These are phyloP conservation scores for Tapirus terrestris DNA, from an alignment of 2,113 vertebrate genomes.

Conservation along the genomic window DNA sequence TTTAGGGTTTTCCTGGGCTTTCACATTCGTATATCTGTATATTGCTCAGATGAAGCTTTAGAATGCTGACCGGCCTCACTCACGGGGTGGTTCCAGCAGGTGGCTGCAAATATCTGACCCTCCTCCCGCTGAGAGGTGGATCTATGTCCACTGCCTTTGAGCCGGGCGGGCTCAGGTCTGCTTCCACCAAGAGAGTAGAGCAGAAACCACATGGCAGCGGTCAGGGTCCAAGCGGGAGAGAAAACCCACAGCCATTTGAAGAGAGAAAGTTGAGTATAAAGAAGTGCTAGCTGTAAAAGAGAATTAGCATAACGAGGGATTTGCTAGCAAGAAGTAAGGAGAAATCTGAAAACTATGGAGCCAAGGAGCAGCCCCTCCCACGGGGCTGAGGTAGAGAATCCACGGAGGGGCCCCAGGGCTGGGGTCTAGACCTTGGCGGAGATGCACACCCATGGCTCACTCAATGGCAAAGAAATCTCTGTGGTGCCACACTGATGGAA, in stretches of 20 bases:
- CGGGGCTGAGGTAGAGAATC: rapidly evolving
- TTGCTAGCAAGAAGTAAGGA: neutral
- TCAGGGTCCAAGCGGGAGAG: neutral
- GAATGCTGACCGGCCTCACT: neutral
- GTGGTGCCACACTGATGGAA: neutral
- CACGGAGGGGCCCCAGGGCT: rapidly evolving
- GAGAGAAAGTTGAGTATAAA: rapidly evolving
- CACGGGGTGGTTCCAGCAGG: neutral
- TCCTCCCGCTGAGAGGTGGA: neutral
- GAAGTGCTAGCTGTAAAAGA: too few relatives aligned
- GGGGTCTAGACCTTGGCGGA: rapidly evolving
- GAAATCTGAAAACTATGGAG: rapidly evolving
- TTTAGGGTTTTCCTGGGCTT: neutral
- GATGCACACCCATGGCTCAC: neutral
- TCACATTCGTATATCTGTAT: neutral
- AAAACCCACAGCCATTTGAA: neutral
- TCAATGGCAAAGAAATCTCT: rapidly evolving
- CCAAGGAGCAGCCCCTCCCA: neutral
- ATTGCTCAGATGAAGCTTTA: neutral
- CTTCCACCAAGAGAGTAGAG: neutral
- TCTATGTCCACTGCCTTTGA: too few relatives aligned
- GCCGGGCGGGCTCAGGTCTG: neutral
- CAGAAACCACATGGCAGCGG: rapidly evolving
- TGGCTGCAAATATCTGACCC: neutral
- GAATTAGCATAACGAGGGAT: rapidly evolving